Evolutionary conservation across 2,113 vertebrate genomes (phyloP).

Genomic region (Eira barbara): DNA sequence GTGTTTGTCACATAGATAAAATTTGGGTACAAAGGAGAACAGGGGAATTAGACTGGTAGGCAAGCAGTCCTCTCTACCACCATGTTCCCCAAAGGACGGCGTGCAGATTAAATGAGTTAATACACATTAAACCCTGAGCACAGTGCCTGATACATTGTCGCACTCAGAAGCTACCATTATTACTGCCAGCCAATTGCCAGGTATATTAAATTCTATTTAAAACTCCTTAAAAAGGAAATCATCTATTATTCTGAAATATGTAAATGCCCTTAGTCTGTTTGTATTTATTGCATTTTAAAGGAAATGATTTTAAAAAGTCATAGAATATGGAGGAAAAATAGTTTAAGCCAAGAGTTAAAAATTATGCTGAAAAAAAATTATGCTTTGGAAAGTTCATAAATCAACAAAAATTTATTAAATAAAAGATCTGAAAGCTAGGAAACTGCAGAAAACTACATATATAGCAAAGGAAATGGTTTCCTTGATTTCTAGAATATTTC

Average conservation of each 20-base stretch:
- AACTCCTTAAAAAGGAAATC: not conserved
- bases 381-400: not conserved
- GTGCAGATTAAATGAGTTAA: not conserved
- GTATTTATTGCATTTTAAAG: not conserved
- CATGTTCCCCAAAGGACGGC: not conserved
- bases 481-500: slow-evolving; percentile 39
- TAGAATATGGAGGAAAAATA: not conserved
- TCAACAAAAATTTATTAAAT: not conserved
- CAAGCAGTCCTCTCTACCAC: not conserved
- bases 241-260: not conserved
- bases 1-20: not conserved
- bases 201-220: not conserved
- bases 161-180: not conserved
- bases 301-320: not conserved
- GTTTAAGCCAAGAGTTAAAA: not conserved
- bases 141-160: not conserved
- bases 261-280: not conserved
- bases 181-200: not conserved
- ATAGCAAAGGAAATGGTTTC: not conserved
- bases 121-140: not conserved
- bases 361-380: not conserved
- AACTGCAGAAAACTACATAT: not conserved
- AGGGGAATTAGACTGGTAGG: not conserved
- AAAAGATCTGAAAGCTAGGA: not conserved
- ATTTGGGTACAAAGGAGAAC: not conserved